Percentiles rank a stretch among this genome's conserved stretches.
These are phyloP conservation scores for Pterophyllum scalare DNA, from an alignment of 2,113 vertebrate species.

Conservation along the genomic window DNA sequence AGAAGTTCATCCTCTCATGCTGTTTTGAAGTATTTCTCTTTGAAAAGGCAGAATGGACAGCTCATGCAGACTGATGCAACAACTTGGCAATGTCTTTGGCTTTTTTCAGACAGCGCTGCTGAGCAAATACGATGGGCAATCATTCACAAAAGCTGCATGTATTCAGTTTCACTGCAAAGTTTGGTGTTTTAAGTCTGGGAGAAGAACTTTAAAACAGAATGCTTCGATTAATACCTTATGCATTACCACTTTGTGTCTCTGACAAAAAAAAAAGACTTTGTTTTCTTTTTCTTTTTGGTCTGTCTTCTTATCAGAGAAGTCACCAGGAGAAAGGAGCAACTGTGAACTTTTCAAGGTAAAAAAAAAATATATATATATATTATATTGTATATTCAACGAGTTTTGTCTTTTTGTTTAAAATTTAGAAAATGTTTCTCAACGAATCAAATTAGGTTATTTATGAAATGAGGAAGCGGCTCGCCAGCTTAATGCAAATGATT, in stretches of 20 bases:
- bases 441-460: neutral
- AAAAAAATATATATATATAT: no score
- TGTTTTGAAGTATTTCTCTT: constrained; percentile 65
- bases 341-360: neutral
- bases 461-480: neutral
- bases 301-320: neutral
- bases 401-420: neutral
- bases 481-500: neutral
- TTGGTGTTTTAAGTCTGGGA: constrained; percentile 20
- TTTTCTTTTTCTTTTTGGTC: neutral
- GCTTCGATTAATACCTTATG: constrained; percentile 26
- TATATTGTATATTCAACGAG: neutral
- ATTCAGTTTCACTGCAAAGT: constrained; percentile 29
- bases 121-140: constrained; percentile 54
- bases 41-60: constrained; percentile 68
- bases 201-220: constrained; percentile 33
- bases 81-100: constrained; percentile 61
- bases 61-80: constrained; percentile 72
- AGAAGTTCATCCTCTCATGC: constrained; percentile 49
- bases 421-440: neutral
- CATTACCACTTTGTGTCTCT: neutral
- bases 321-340: neutral
- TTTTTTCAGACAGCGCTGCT: constrained; percentile 36
- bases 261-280: neutral
- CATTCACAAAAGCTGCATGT: constrained; percentile 32